Evolutionary conservation across 1,140 invertebrate species (phyloP), one percentile per base, ranked within the genome.

Genomic region (Tetraneura akinire): DNA sequence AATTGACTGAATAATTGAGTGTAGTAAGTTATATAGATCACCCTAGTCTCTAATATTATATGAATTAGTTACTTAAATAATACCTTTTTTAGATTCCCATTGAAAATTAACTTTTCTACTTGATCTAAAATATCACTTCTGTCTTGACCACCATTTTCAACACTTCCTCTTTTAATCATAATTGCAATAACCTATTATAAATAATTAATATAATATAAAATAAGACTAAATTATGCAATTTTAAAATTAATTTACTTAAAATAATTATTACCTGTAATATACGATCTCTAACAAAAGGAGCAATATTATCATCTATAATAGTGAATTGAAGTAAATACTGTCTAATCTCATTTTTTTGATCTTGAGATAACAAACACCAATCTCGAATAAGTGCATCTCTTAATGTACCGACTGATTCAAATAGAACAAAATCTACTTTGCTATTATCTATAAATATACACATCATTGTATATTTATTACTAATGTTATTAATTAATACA

Each of bases 391-490:
- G 85, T 37, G 92, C 92, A 82, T 91, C 89, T 86, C 95, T 95
- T 80, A 97, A 86, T n/a, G 95, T 88, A 80, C 91, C 91, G 9
- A 92, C 93, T 81, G 93, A 90, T 87, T 96, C 94, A 87, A 96
- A 96, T 66, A 95, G 85, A 9, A 96, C 92, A 88, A 94, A 94
- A 83, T 94, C 93, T 81, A 91, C 90, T 76, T 89, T 87, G 81
- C 91, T 92, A 53, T 89, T 91, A 86, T 96, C 94, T 90, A 85
- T 37, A 83, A 82, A 81, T 9, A 70, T 5, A 16, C n/a, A n/a
- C n/a, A n/a, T n/a, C n/a, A n/a, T n/a, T n/a, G n/a, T n/a, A n/a
- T n/a, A n/a, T n/a, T n/a, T n/a, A n/a, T n/a, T n/a, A n/a, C n/a
- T n/a, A n/a, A n/a, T n/a, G n/a, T n/a, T n/a, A n/a, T n/a, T n/a